Conservation (phyloP, 2,888 invertebrate species). For the Eupithecia centaureata region DNA sequence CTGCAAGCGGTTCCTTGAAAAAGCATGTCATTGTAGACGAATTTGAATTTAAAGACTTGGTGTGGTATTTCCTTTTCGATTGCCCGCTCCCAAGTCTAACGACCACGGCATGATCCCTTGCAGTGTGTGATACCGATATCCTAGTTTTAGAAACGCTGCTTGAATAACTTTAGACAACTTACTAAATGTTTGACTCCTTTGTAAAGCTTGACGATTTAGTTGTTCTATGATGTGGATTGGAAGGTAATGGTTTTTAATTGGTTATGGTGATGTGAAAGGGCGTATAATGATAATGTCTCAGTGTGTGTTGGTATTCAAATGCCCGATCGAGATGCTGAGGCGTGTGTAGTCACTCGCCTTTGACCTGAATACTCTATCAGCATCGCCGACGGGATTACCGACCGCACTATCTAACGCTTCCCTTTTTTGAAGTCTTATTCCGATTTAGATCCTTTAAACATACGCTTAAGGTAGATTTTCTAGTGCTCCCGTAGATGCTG, state of each 20-base stretch:
- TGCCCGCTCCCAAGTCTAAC: slow-evolving; percentile 64
- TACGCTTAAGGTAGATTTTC: slow-evolving; percentile 71
- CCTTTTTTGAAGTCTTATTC: slow-evolving; percentile 60
- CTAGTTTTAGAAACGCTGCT: slow-evolving; percentile 76
- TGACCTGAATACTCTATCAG: slow-evolving; percentile 81
- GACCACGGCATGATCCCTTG: slow-evolving; percentile 77
- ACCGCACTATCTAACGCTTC: slow-evolving; percentile 65
- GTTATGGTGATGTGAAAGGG: slow-evolving; percentile 81
- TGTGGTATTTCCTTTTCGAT: slow-evolving; percentile 56
- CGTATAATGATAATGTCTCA: slow-evolving; percentile 74
- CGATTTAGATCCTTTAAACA: slow-evolving; percentile 64
- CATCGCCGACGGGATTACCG: slow-evolving; percentile 76
- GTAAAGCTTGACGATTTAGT: slow-evolving; percentile 82
- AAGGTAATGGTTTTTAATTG: slow-evolving; percentile 83
- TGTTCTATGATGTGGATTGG: slow-evolving; percentile 81
- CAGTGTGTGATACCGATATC: slow-evolving; percentile 72
- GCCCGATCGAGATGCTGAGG: slow-evolving; percentile 84
- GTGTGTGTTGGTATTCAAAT: slow-evolving; percentile 90
- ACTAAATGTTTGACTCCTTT: slow-evolving; percentile 80
- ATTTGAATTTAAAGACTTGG: slow-evolving; percentile 65
- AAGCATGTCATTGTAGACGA: slow-evolving; percentile 69
- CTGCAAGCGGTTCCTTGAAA: slow-evolving; percentile 76
- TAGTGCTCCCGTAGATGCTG: slow-evolving; percentile 83
- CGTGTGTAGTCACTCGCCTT: slow-evolving; percentile 66
- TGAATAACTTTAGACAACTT: slow-evolving; percentile 70